Conservation (phyloP, 2,888 invertebrate species). For the Heteropelma amictum region DNA sequence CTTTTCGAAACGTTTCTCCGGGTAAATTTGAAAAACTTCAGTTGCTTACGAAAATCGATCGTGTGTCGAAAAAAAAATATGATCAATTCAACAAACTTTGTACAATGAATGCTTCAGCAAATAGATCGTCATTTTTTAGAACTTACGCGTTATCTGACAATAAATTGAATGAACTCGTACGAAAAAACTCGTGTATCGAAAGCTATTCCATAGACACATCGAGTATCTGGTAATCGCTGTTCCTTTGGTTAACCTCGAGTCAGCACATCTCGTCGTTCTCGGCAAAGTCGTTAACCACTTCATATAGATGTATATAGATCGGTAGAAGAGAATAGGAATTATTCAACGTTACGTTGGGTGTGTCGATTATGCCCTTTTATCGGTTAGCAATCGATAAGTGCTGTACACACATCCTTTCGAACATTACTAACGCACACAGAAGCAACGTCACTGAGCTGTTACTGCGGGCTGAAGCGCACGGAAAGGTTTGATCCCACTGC, state of each 20-base stretch:
- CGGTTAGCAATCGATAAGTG: neutral
- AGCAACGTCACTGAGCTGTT: neutral
- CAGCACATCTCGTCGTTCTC: slow-evolving; percentile 37
- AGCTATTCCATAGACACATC: slow-evolving; percentile 21
- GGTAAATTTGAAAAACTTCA: no score
- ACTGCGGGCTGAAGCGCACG: neutral
- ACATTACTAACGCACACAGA: neutral
- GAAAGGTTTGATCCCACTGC: neutral
- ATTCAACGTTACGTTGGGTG: neutral
- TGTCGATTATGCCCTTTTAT: neutral
- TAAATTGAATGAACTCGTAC: neutral
- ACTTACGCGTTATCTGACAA: neutral
- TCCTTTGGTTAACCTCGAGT: slow-evolving; percentile 20
- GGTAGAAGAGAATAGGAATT: neutral
- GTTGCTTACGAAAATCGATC: no score
- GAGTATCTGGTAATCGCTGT: slow-evolving; percentile 36
- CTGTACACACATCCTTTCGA: neutral
- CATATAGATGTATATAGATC: neutral
- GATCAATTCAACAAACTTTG: no score
- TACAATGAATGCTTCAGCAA: no score
- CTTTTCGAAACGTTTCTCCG: no score
- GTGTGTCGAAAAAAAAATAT: no score
- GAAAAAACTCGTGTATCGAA: slow-evolving; percentile 20
- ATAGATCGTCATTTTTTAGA: no score
- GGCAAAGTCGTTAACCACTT: slow-evolving; percentile 40